Conservation (phyloP, 1,140 invertebrate species). For the Aradophagus sp. region DNA sequence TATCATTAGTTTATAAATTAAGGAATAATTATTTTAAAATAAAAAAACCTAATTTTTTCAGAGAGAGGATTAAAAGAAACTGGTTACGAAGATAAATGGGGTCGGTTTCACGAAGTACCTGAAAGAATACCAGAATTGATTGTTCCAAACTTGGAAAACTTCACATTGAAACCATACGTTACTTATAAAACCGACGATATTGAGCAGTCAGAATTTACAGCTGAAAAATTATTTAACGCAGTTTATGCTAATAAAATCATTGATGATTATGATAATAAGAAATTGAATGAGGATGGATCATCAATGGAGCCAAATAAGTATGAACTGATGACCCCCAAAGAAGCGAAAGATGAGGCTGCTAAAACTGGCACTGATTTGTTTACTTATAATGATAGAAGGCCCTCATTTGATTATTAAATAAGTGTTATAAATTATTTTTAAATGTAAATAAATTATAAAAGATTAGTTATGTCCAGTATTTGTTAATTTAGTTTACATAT, state of each 20-base stretch:
- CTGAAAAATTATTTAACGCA: slow-evolving; percentile 88
- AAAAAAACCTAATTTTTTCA: slow-evolving; percentile 57
- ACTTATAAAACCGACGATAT: slow-evolving; percentile 87
- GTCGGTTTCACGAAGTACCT: slow-evolving; percentile 80
- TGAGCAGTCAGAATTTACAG: slow-evolving; percentile 85
- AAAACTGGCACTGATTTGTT: slow-evolving; percentile 89
- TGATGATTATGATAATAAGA: slow-evolving; percentile 83
- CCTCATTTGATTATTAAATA: too few relatives aligned
- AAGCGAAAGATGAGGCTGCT: slow-evolving; percentile 81
- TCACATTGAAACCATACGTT: slow-evolving; percentile 93
- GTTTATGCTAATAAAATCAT: slow-evolving; percentile 88
- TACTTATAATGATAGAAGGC: slow-evolving; percentile 39
- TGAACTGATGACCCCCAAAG: slow-evolving; percentile 81
- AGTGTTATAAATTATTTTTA: too few relatives aligned
- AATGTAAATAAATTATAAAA: too few relatives aligned
- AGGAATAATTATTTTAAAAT: not conserved
- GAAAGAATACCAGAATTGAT: slow-evolving; percentile 95
- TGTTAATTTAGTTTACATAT: too few relatives aligned
- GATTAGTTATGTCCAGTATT: too few relatives aligned
- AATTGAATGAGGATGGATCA: slow-evolving; percentile 81
- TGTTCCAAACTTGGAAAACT: slow-evolving; percentile 88
- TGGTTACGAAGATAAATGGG: slow-evolving; percentile 74
- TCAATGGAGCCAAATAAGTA: slow-evolving; percentile 80
- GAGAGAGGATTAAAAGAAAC: slow-evolving; percentile 80
- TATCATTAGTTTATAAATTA: too few relatives aligned